Evolutionary conservation across 2,113 vertebrate genomes (phyloP).

Genomic region (Amphilophus citrinellus): DNA sequence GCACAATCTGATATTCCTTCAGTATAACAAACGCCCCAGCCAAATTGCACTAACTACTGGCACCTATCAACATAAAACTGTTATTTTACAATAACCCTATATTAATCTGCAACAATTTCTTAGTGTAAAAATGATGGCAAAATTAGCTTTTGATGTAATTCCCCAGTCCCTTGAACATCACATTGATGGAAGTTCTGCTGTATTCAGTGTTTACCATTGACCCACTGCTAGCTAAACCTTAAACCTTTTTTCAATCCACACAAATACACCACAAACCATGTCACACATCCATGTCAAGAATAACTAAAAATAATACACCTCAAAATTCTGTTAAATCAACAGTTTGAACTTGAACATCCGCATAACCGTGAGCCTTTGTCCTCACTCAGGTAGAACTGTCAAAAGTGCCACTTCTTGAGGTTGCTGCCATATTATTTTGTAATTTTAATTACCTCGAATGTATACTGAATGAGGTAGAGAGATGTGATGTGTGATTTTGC

Average conservation of each 20-base stretch:
- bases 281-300: neutral
- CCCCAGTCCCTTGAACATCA: rapidly evolving
- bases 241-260: too few species aligned
- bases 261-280: neutral
- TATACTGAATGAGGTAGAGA: too few species aligned
- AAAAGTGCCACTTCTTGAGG: neutral
- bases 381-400: neutral
- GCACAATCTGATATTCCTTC: neutral
- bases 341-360: neutral
- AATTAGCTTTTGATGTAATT: neutral
- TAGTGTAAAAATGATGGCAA: neutral
- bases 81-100: neutral
- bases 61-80: neutral
- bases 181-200: neutral
- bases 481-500: too few species aligned
- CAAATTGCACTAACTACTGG: neutral
- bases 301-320: neutral
- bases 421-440: neutral
- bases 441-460: too few species aligned
- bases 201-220: too few species aligned
- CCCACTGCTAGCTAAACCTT: too few species aligned
- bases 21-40: neutral
- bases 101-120: neutral
- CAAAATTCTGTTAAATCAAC: neutral
- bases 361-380: neutral